Conservation (phyloP, 2,888 invertebrate species). For the Eupithecia pulchellata region DNA sequence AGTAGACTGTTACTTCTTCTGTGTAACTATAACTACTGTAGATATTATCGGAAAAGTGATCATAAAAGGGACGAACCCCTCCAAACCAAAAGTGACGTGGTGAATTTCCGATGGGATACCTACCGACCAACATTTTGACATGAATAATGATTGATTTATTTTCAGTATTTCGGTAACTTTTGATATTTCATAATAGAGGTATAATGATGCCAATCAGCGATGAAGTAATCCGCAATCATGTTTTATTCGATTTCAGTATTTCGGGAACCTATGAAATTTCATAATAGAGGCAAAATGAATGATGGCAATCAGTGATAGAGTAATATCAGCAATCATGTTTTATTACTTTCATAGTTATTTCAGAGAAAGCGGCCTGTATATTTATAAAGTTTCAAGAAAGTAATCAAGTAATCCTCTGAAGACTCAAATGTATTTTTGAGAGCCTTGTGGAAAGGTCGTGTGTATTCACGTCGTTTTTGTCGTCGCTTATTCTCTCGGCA, state of each 20-base stretch:
- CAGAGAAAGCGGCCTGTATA: conserved; percentile 11
- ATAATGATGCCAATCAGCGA: neutral
- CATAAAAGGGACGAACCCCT: conserved; percentile 36
- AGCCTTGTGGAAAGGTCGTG: conserved; percentile 51
- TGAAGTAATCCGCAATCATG: conserved; percentile 24
- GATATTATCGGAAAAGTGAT: conserved; percentile 40
- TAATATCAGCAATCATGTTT: conserved; percentile 7
- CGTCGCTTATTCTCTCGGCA: conserved; percentile 57
- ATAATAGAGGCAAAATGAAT: neutral
- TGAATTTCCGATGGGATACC: conserved; percentile 28
- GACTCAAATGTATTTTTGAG: conserved; percentile 30
- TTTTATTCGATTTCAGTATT: conserved; percentile 33
- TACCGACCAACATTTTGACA: conserved; percentile 35
- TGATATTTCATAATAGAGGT: neutral
- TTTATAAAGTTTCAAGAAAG: conserved; percentile 23
- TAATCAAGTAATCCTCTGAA: conserved; percentile 37
- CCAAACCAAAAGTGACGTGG: conserved; percentile 31
- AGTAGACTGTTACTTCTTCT: conserved; percentile 6
- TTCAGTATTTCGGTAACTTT: conserved; percentile 17
- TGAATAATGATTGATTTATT: conserved; percentile 38
- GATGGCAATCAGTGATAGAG: neutral
- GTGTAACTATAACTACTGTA: too few species aligned
- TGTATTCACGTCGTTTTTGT: conserved; percentile 60
- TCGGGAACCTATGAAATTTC: conserved; percentile 7
- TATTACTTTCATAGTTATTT: conserved; percentile 17